These are phyloP conservation scores for Archivesica marissinica DNA, from an alignment of 1,140 invertebrate genomes.

Conservation along the genomic window DNA sequence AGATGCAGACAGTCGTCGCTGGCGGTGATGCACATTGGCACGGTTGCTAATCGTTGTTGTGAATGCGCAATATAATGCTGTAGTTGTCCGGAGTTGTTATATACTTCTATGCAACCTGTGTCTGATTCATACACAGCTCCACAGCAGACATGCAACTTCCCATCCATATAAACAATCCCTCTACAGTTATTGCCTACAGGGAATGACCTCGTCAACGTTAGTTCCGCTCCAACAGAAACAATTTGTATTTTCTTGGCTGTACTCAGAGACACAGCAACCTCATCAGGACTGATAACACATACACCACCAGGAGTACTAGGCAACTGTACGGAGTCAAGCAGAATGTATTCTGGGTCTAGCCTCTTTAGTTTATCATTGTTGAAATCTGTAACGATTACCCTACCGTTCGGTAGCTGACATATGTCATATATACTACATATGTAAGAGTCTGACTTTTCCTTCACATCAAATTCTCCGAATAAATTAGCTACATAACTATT, in stretches of 20 bases:
- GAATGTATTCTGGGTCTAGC: neutral
- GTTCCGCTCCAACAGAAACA: neutral
- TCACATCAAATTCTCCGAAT: neutral
- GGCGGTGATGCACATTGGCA: neutral
- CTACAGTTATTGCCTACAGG: neutral
- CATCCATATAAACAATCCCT: neutral
- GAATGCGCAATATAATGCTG: neutral
- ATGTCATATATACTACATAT: neutral
- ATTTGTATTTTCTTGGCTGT: neutral
- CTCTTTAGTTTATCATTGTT: neutral
- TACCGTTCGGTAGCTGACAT: neutral
- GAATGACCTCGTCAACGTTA: neutral
- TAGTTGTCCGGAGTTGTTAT: neutral
- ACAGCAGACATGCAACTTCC: neutral
- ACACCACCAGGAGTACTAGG: neutral
- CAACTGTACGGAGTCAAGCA: neutral
- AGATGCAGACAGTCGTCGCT: neutral
- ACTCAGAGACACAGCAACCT: neutral
- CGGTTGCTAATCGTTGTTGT: neutral
- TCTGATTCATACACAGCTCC: neutral
- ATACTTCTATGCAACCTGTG: neutral
- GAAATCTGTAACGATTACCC: neutral
- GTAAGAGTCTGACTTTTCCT: neutral
- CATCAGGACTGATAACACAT: neutral
- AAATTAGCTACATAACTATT: neutral